Evolutionary conservation across 2,888 invertebrate species (phyloP), one percentile per base, ranked within the genome.

Genomic region (Leucophenga maculata): DNA sequence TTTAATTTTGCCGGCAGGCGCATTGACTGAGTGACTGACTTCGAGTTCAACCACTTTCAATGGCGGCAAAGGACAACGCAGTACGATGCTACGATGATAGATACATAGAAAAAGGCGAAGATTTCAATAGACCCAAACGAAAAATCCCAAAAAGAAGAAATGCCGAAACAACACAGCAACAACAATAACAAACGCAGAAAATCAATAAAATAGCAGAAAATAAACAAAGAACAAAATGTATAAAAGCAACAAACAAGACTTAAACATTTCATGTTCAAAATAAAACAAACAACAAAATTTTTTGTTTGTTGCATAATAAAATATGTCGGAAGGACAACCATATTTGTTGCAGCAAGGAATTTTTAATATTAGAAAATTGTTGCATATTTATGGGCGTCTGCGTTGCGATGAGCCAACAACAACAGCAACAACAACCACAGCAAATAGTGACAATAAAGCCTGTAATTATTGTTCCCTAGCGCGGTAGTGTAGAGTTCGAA

Each of bases 311-410:
- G 16, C 48, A 16, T 16, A 16, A 16, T 16, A 16, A 48, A 39
- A 39, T 11, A 3, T 39, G 8, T 39, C 11, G 8, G 39, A 11
- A 11, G 39, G 8, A 39, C 39, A 39, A n/a, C n/a, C n/a, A 39
- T 39, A 52, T 52, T 52, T 52, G 52, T 8, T 1, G n/a, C 18
- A 18, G 16, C 3, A 52, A 52, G 3, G 52, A 16, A 52, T 18
- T 32, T 55, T 32, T 31, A 57, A 57, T 32, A 32, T 57, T 57
- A 31, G 32, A 57, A 57, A 57, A 57, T 16, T 57, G 31, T 57
- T 57, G 57, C 57, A 57, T 57, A 57, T 32, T 57, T 57, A 57
- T 57, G 57, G 57, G 57, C 6, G 16, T 39, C 11, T 39, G 39
- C 8, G 26, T 26, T 26, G 20, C 31, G 31, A 31, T 4, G 14